Percentiles rank a stretch among this genome's conserved stretches.
Evolutionary conservation across 2,888 invertebrate species (phyloP).

Genomic region (Malacosoma neustria): DNA sequence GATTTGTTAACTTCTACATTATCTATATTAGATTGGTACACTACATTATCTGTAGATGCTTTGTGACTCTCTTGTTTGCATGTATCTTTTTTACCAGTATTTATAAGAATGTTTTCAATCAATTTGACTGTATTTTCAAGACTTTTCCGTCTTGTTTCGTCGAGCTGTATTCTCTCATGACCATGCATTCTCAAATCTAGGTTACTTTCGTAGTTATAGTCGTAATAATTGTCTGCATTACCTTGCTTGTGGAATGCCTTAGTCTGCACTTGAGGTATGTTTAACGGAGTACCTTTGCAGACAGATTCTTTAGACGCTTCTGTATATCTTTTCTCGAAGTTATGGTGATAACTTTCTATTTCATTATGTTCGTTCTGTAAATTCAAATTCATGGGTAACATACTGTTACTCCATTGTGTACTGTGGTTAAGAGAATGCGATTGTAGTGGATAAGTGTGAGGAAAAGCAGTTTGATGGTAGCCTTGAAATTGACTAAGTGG

Average conservation of each 20-base stretch:
- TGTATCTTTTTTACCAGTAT: conserved; percentile 19
- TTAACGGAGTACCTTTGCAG: conserved; percentile 22
- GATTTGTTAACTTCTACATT: background rate
- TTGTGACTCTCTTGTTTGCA: conserved; percentile 1
- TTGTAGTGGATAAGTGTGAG: conserved; percentile 25
- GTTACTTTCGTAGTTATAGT: conserved; percentile 19
- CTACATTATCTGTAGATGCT: conserved; percentile 1
- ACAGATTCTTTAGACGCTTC: conserved; percentile 6
- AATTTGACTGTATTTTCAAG: conserved; percentile 51
- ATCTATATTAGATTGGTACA: background rate
- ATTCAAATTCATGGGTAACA: conserved; percentile 44
- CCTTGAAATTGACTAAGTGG: conserved; percentile 34
- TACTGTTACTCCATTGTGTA: conserved; percentile 30
- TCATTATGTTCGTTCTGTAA: conserved; percentile 25
- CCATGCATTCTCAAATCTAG: conserved; percentile 23
- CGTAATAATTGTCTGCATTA: conserved; percentile 14
- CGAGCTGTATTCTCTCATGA: conserved; percentile 9
- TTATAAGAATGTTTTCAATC: conserved; percentile 48
- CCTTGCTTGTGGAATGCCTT: conserved; percentile 26
- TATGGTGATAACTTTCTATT: conserved; percentile 16
- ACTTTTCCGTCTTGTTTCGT: conserved; percentile 38
- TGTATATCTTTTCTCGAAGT: conserved; percentile 15
- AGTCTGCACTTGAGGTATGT: conserved; percentile 38
- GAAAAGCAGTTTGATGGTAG: conserved; percentile 32
- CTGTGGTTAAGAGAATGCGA: conserved; percentile 22